Evolutionary conservation across 2,797 vertebrate genomes (phyloP).

Genomic region (Xiphorhynchus erythropygius): DNA sequence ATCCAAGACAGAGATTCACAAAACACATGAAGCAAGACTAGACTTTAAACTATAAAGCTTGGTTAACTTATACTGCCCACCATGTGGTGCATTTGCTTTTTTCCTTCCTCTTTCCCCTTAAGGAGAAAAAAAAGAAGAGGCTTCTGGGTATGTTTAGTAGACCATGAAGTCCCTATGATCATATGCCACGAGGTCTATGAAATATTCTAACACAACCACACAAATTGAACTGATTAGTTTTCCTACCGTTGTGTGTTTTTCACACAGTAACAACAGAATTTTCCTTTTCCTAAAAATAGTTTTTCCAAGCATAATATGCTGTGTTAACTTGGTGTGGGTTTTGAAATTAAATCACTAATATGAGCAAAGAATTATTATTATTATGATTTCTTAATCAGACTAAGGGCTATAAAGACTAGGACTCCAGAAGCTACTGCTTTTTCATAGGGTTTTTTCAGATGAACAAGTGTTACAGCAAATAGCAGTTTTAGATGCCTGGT

Average conservation of each 20-base stretch:
- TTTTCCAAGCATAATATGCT: neutral
- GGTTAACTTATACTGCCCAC: neutral
- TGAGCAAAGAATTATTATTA: neutral
- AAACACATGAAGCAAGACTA: neutral
- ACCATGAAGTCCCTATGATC: neutral
- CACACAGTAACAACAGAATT: neutral
- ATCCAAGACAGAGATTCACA: neutral
- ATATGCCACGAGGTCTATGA: neutral
- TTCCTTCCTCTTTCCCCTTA: fast-evolving
- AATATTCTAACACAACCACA: neutral
- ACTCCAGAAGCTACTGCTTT: neutral
- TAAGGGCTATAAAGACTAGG: neutral
- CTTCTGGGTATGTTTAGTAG: neutral
- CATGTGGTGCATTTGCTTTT: neutral
- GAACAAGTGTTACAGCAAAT: neutral
- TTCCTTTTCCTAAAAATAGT: neutral
- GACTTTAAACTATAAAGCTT: neutral
- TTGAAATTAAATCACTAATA: neutral
- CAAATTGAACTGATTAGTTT: neutral
- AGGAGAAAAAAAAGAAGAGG: neutral
- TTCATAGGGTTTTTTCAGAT: neutral
- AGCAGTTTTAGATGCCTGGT: neutral
- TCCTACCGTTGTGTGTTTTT: neutral
- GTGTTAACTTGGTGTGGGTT: neutral
- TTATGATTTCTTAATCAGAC: neutral